A percentile compares a stretch with the other conserved stretches of the same genome.
phyloP scores from a whole-genome alignment of 2,888 invertebrate genomes.

The Polietes domitor region DNA sequence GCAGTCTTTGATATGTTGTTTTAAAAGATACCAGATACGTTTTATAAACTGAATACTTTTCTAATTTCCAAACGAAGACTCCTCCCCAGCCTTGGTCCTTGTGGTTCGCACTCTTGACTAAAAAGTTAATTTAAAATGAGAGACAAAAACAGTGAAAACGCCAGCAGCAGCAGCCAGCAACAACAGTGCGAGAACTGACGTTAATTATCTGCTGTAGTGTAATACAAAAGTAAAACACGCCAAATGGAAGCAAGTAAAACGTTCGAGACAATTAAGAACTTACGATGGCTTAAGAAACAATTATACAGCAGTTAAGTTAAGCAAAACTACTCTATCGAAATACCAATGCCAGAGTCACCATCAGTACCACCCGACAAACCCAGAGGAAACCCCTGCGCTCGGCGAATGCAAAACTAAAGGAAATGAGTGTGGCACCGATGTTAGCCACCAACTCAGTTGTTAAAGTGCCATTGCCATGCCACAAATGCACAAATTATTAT shows the following conservation, averaged over 20 bases:
- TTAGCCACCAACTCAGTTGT: neutral
- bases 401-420: neutral
- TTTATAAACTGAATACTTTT: neutral
- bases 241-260: neutral
- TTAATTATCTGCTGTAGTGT: conserved; percentile 31
- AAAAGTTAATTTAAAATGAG: conserved; percentile 27
- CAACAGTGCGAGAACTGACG: neutral
- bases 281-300: conserved; percentile 37
- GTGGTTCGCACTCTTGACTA: neutral
- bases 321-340: neutral
- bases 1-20: neutral
- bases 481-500: conserved; percentile 43
- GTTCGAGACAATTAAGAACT: conserved; percentile 33
- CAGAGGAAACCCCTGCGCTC: neutral
- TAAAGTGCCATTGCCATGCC: conserved; percentile 21
- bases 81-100: neutral
- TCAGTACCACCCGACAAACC: neutral
- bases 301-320: conserved; percentile 3
- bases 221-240: conserved; percentile 9
- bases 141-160: neutral
- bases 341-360: neutral
- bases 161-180: neutral
- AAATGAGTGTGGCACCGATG: neutral
- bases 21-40: neutral
- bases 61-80: neutral